These are phyloP conservation scores for Meloidogyne hapla DNA, from an alignment of 1,140 invertebrate genomes.

Conservation along the genomic window DNA sequence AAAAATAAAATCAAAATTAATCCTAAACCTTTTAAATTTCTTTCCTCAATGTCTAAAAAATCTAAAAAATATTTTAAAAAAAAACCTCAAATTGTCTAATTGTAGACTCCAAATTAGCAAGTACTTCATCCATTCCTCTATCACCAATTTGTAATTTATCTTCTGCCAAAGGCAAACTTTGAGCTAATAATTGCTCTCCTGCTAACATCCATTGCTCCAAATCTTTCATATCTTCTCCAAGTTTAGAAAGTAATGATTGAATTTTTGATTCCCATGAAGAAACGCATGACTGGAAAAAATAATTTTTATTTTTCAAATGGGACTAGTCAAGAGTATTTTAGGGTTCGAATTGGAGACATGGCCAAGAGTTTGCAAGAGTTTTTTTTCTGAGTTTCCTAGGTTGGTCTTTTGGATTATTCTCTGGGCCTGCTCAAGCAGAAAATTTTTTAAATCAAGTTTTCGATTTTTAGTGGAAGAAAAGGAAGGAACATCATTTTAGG, in stretches of 20 bases:
- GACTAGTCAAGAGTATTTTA: no score
- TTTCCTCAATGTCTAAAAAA: no score
- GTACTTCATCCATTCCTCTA: conserved; percentile 27
- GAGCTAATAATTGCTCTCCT: conserved; percentile 33
- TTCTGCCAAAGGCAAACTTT: neutral
- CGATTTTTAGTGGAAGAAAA: no score
- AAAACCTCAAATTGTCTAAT: conserved; percentile 34
- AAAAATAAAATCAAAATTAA: no score
- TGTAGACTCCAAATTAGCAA: conserved; percentile 29
- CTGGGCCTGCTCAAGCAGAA: no score
- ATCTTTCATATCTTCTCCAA: conserved; percentile 2
- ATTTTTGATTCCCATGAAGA: conserved; percentile 39
- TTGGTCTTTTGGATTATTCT: no score
- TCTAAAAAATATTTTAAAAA: neutral
- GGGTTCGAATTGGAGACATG: no score
- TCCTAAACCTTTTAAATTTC: no score
- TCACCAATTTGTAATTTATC: conserved; percentile 28
- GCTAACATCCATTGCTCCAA: conserved; percentile 39
- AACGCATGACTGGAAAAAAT: neutral
- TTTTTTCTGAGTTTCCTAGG: no score
- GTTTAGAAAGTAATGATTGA: neutral
- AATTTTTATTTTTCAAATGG: neutral
- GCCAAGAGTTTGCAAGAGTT: no score
- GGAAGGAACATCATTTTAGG: no score
- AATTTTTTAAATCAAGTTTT: no score